Conservation (phyloP, 2,888 invertebrate genomes). For the Erynnis tages region DNA sequence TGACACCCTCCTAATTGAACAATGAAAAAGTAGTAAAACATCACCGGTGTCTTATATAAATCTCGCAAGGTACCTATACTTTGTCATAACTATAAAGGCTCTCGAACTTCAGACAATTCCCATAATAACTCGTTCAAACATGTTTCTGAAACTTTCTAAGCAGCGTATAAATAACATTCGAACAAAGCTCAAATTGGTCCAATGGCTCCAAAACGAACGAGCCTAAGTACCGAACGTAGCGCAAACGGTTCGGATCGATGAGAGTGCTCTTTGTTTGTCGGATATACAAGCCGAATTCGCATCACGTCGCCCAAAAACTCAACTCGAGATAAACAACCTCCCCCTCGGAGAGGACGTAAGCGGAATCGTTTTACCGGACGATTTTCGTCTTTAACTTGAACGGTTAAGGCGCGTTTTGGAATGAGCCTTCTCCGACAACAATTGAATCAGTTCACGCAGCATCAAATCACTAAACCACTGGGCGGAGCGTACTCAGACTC, state of each 20-base stretch:
- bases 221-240: conserved; percentile 57
- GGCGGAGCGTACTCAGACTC: conserved; percentile 79
- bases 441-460: conserved; percentile 82
- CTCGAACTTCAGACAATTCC: conserved; percentile 63
- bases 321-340: conserved; percentile 79
- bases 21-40: background rate
- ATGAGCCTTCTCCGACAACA: conserved; percentile 62
- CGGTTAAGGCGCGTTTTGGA: conserved; percentile 72
- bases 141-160: conserved; percentile 72
- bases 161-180: conserved; percentile 74
- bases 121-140: conserved; percentile 67
- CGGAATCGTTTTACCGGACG: conserved; percentile 71
- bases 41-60: conserved; percentile 20
- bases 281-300: conserved; percentile 79
- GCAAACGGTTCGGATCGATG: conserved; percentile 68
- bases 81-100: conserved; percentile 49
- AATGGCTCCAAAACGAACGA: conserved; percentile 46
- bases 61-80: conserved; percentile 37
- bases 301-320: conserved; percentile 79
- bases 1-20: too few relatives aligned
- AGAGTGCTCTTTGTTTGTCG: conserved; percentile 73
- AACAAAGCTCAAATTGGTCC: conserved; percentile 68
- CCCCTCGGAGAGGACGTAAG: conserved; percentile 73
- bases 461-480: conserved; percentile 82
- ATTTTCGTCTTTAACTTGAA: conserved; percentile 76